Base-by-base conservation (phyloP, 2,888 invertebrate genomes). In the Aethes cnicana region DNA sequence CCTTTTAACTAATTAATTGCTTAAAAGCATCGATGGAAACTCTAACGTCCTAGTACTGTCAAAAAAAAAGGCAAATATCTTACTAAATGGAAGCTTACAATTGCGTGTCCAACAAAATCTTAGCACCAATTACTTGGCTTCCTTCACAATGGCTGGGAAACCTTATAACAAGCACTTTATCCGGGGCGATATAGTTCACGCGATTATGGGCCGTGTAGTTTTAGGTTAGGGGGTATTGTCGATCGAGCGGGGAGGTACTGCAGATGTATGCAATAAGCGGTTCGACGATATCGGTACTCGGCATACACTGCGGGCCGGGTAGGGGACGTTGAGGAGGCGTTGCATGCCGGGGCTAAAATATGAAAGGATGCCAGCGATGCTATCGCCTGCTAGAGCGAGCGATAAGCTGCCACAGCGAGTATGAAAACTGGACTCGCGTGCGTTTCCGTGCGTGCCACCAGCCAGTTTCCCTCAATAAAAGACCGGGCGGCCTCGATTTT, bases 401-500 rank as follows among this genome's bases (percentile, higher is more conserved):
- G 42, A 50, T 48, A 56, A 49, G 53, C 53, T 57, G 58, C 58
- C 47, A 47, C 33, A 47, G 43, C 48, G 39, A 60, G 48, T 61
- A 67, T 64, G 61, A 63, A 69, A 72, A 72, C 69, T 74, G 79
- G 77, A 81, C 76, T 85, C 69, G 82, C 84, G 84, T 86, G 87
- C 74, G 81, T 72, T 74, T 74, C 65, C 68, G 79, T 86, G 88
- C 88, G 88, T 89, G 88, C 71, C 68, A 71, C 61, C 63, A 63
- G 79, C 74, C 84, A 83, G 86, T 89, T 88, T 77, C 77, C 84
- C 78, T 72, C 69, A 67, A 75, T 74, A 75, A 75, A 74, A 78
- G 81, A 74, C 80, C 64, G 69, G 72, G 68, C 75, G 86, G 74
- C 88, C 88, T 86, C 86, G 81, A 85, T 87, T 84, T 81, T 77